These are phyloP conservation scores for Orbicella faveolata DNA, from an alignment of 64 coral and sea anemone species.

Conservation along the genomic window DNA sequence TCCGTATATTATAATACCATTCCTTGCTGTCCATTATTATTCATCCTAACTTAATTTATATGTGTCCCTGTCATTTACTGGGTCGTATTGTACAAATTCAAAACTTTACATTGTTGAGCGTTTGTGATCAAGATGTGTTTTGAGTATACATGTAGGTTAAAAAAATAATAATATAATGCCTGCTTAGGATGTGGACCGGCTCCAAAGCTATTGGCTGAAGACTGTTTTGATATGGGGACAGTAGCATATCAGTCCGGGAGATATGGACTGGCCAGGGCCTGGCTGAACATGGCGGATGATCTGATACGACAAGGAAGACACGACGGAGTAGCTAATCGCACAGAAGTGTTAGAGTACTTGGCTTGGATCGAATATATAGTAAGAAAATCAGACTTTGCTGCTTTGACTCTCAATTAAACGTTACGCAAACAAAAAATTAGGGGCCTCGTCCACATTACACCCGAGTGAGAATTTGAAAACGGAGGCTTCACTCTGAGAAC, in stretches of 20 bases:
- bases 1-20: too few relatives aligned
- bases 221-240: constrained; percentile 78
- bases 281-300: constrained; percentile 61
- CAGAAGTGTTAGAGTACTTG: constrained; percentile 63
- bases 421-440: neutral
- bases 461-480: too few relatives aligned
- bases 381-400: neutral
- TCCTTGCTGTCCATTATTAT: too few relatives aligned
- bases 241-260: constrained; percentile 56
- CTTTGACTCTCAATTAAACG: neutral
- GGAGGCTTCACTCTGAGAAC: too few relatives aligned
- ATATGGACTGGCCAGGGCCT: constrained; percentile 56
- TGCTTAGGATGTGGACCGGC: constrained; percentile 48
- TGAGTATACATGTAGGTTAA: too few relatives aligned
- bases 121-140: too few relatives aligned
- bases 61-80: too few relatives aligned
- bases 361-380: constrained; percentile 85
- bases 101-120: too few relatives aligned
- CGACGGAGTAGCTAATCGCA: neutral
- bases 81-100: too few relatives aligned
- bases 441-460: too few relatives aligned
- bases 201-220: constrained; percentile 60
- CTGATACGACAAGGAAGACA: constrained; percentile 26
- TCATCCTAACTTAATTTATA: too few relatives aligned
- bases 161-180: too few relatives aligned